Evolutionary conservation across 1,140 invertebrate species (phyloP), one percentile per base, ranked within the genome.

Genomic region (Muscidifurax raptorellus): DNA sequence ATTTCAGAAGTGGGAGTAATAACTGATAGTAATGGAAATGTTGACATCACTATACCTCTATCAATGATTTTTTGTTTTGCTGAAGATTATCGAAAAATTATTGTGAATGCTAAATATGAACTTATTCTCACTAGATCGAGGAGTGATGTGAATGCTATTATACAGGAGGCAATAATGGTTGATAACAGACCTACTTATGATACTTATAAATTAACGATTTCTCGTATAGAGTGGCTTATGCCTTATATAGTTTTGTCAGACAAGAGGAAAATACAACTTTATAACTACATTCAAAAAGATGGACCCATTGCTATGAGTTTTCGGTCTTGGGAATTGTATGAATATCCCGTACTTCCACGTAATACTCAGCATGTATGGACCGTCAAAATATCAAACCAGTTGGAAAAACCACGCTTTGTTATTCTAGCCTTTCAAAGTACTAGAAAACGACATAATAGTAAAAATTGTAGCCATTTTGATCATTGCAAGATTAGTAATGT

Each of bases 61-160:
- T 90, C 87, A 78, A 85, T 90, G 67, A 66, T 93, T 1, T 84
- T 93, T 1, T 91, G 92, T 22, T 93, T 94, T 88, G 90, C 90
- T 74, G 91, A 94, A 88, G 92, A 94, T 88, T 94, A 92, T 89
- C 87, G 88, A 78, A 91, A 91, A 89, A 90, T 94, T 67, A 86
- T 93, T 27, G 74, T 92, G 10, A 93, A 93, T 86, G 88, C 87
- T 79, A 92, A 92, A 88, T 92, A 93, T 87, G 92, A 94, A 87
- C 80, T 94, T 25, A 89, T 94, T 87, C 85, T 94, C 32, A 90
- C 90, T 32, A 87, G 91, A 84, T 71, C 89, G 10, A 90, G 87
- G 52, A 88, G 80, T 10, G 89, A 92, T 89, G 88, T 89, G 71
- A 86, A 86, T 81, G 86, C 80, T n/a, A 30, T 86, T 13, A 52